Conservation (phyloP, 1,140 invertebrate species). For the Archivesica marissinica region DNA sequence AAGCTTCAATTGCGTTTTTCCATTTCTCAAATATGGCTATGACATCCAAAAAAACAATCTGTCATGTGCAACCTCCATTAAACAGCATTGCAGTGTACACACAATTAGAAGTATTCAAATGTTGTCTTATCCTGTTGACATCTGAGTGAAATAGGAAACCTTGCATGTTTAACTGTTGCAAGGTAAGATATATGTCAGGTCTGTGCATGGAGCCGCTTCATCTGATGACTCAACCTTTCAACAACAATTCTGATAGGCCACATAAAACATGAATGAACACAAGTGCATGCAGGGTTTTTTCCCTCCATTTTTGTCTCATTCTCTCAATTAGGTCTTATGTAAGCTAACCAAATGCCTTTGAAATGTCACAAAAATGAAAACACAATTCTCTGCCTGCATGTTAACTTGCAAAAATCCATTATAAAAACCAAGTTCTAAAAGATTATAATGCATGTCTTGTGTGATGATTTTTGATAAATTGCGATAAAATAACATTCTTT, state of each 20-base stretch:
- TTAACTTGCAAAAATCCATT: neutral
- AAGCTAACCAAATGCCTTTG: neutral
- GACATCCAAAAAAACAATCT: too few relatives aligned
- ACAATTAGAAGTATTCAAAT: constrained; percentile 11
- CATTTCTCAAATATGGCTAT: too few relatives aligned
- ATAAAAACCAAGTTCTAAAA: neutral
- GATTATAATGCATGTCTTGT: neutral
- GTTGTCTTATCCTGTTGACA: constrained; percentile 2
- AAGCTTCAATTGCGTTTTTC: too few relatives aligned
- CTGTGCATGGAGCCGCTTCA: neutral
- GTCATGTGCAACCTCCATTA: too few relatives aligned
- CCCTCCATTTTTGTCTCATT: neutral
- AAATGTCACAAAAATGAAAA: constrained; percentile 22
- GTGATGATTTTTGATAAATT: neutral
- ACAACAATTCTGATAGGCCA: constrained; percentile 9
- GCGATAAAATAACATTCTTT: neutral
- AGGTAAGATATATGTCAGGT: neutral
- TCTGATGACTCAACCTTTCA: constrained; percentile 4
- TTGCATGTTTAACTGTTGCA: constrained; percentile 21
- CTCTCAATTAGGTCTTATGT: neutral
- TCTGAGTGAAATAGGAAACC: constrained; percentile 5
- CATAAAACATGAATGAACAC: constrained; percentile 27
- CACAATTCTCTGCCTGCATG: neutral
- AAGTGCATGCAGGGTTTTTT: neutral
- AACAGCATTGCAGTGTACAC: constrained; percentile 5